Evolutionary conservation across 2,888 invertebrate species (phyloP).

Genomic region (Pocota personata): DNA sequence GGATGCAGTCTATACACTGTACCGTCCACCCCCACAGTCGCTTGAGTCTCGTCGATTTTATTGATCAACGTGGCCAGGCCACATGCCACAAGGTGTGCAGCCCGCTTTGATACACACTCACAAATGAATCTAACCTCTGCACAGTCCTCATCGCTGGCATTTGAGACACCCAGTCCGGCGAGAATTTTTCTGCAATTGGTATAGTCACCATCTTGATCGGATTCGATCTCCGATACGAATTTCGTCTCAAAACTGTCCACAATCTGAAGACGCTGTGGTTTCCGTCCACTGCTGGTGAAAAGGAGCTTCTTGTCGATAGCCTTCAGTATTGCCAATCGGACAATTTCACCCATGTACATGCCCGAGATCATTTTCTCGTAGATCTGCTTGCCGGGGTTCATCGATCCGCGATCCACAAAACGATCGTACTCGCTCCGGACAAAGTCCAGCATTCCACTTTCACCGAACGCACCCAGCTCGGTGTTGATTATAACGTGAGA

Average conservation of each 20-base stretch:
- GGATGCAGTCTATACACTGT: constrained; percentile 98
- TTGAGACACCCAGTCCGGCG: constrained; percentile 85
- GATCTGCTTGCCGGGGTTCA: constrained; percentile 92
- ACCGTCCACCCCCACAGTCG: constrained; percentile 97
- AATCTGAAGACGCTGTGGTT: constrained; percentile 88
- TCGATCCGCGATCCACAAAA: constrained; percentile 90
- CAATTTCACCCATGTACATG: constrained; percentile 99
- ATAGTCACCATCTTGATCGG: constrained; percentile 90
- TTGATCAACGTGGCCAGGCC: constrained; percentile 94
- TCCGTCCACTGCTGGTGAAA: constrained; percentile 88
- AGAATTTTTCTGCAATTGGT: constrained; percentile 91
- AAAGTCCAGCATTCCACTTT: constrained; percentile 93
- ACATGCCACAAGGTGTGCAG: constrained; percentile 95
- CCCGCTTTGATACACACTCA: constrained; percentile 93
- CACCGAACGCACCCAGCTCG: constrained; percentile 99
- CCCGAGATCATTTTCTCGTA: constrained; percentile 99
- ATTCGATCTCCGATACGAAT: constrained; percentile 98
- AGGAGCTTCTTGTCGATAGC: constrained; percentile 90
- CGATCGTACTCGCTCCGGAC: constrained; percentile 92
- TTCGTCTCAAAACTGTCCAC: constrained; percentile 95
- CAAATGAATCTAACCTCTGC: constrained; percentile 95
- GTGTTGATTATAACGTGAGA: constrained; percentile 93
- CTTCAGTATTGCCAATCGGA: constrained; percentile 91
- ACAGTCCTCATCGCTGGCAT: constrained; percentile 94
- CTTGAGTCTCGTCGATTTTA: constrained; percentile 92